Base-by-base conservation (phyloP, 2,888 invertebrate genomes). In the Eretmocerus hayati region DNA sequence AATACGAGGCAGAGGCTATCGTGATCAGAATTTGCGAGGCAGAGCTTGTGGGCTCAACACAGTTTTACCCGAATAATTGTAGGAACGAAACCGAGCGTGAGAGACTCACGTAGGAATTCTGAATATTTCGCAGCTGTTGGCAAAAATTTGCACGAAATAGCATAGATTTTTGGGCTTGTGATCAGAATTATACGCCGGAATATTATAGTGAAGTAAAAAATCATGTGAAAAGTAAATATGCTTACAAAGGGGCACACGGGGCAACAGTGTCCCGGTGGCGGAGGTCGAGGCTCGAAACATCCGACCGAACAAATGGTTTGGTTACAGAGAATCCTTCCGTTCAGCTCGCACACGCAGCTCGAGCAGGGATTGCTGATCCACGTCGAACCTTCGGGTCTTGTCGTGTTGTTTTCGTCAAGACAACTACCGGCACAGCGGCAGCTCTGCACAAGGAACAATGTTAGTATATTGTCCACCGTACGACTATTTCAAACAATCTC, bases 361-460 rank as follows among this genome's bases (percentile, higher is more conserved):
- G 62, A 62, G 54, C 69, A 69, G 38, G 61, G 58, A 49, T 68
- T 64, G 21, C 58, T 61, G 48, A 59, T 59, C 69, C 69, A 69
- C 36, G 57, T 59, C 18, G 63, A 52, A 44, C 68, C 67, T 54
- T 68, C 68, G 20, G 62, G 60, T 52, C 63, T 61, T 30, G 64
- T 67, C 23, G 56, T 48, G 55, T 69, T 69, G 19, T 55, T 52
- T 41, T 61, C 63, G 53, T 69, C 68, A 46, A 61, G 57, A 56
- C 69, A 69, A 40, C 58, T 59, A 19, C 60, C 61, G 15, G 57
- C 61, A 52, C 69, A 69, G 18, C 66, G 66, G 42, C 68, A 69
- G 46, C 59, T 61, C 69, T 69, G 49, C 35, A 39, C 38, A n/a
- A n/a, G n/a, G n/a, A n/a, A n/a, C n/a, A n/a, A n/a, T n/a, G n/a